These are phyloP conservation scores for Channa argus DNA, from an alignment of 2,113 vertebrate species.

Conservation along the genomic window DNA sequence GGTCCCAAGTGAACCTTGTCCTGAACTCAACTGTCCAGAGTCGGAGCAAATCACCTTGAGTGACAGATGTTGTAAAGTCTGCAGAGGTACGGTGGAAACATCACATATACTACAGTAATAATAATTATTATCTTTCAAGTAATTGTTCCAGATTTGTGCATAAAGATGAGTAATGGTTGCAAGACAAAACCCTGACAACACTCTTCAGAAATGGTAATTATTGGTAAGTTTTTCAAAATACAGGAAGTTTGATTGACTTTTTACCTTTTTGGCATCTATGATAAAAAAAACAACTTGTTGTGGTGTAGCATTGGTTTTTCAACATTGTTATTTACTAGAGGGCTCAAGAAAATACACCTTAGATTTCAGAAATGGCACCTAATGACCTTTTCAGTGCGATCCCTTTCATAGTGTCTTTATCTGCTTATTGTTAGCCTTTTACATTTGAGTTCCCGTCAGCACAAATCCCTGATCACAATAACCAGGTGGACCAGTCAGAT, in stretches of 20 bases:
- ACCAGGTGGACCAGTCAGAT: not conserved
- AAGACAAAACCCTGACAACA: too few species aligned
- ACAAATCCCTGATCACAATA: not conserved
- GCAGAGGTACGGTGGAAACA: slow-evolving; percentile 88
- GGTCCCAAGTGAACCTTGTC: slow-evolving; percentile 82
- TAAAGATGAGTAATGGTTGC: not conserved
- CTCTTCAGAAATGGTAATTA: not conserved
- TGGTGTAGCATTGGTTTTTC: not conserved
- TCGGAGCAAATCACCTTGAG: slow-evolving; percentile 90
- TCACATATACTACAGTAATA: not conserved
- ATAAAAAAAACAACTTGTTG: not conserved
- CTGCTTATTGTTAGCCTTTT: slow-evolving; percentile 12
- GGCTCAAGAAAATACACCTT: not conserved
- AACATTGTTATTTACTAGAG: not conserved
- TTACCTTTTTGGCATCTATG: not conserved
- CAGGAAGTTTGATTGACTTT: not conserved
- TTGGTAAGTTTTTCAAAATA: not conserved
- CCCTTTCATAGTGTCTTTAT: not conserved
- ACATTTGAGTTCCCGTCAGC: slow-evolving; percentile 8
- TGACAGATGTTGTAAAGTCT: slow-evolving; percentile 95
- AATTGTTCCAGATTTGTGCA: not conserved
- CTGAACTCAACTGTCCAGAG: slow-evolving; percentile 88
- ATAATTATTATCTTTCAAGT: not conserved
- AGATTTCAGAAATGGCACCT: not conserved
- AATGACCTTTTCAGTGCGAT: not conserved